Conservation (phyloP, 2,797 vertebrate genomes). For the Peromyscus aztecus region DNA sequence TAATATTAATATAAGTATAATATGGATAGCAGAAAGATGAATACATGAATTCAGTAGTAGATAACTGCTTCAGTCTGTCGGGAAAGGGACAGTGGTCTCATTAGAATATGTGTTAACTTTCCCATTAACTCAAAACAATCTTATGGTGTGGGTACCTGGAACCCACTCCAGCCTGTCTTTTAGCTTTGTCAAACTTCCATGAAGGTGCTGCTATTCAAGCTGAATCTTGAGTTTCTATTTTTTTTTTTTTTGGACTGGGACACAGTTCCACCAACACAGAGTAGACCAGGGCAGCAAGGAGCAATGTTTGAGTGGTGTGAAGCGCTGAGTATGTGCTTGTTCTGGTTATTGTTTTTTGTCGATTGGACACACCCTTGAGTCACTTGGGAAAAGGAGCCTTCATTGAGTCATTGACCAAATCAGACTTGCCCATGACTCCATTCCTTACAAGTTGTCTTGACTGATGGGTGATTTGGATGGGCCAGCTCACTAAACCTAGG, state of each 20-base stretch:
- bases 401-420: not conserved
- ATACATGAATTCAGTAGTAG: not conserved
- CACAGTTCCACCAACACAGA: not conserved
- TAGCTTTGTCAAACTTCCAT: not conserved
- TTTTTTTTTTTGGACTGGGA: constrained; percentile 4
- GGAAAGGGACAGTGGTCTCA: not conserved
- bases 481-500: not conserved
- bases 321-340: not conserved
- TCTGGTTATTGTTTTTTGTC: not conserved
- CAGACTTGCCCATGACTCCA: not conserved
- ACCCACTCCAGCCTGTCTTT: not conserved
- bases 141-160: not conserved
- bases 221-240: not conserved
- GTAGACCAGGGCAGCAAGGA: not conserved
- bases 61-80: not conserved
- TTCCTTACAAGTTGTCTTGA: not conserved
- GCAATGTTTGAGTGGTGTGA: not conserved
- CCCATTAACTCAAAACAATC: not conserved
- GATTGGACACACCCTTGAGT: not conserved
- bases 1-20: not conserved
- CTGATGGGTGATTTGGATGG: not conserved
- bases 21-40: not conserved
- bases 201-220: not conserved
- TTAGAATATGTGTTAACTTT: not conserved
- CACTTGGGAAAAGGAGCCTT: not conserved